Evolutionary conservation across 2,888 invertebrate species (phyloP).

Genomic region (Drosophila pegasa): DNA sequence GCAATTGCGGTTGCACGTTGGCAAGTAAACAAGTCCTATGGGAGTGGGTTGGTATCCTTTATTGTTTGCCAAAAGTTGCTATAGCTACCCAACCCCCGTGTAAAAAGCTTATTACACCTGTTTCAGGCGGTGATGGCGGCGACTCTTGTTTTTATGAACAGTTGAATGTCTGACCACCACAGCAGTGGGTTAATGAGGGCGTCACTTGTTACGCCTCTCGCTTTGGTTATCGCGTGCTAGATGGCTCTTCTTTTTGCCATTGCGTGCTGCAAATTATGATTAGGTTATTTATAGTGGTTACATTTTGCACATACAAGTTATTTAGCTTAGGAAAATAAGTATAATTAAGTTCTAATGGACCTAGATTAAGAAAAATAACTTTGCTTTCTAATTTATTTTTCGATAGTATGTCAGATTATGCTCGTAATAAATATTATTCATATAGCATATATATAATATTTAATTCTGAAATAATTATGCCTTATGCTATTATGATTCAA

Average conservation of each 20-base stretch:
- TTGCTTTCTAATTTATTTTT: background rate
- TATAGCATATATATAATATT: background rate
- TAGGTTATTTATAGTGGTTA: conserved; percentile 51
- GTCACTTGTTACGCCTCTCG: conserved; percentile 66
- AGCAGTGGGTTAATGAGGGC: conserved; percentile 33
- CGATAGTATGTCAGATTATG: background rate
- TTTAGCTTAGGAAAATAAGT: conserved; percentile 22
- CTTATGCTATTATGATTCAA: background rate
- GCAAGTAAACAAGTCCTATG: conserved; percentile 67
- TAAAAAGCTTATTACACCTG: conserved; percentile 47
- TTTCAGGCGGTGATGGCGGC: background rate
- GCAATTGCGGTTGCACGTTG: conserved; percentile 61
- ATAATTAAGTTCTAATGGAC: conserved; percentile 21
- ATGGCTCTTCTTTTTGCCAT: conserved; percentile 25
- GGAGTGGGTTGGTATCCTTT: conserved; percentile 33
- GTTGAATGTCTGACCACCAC: conserved; percentile 34
- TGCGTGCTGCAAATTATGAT: conserved; percentile 72
- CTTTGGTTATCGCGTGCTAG: conserved; percentile 38
- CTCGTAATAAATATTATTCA: background rate
- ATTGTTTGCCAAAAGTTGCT: conserved; percentile 77
- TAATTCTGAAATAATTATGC: background rate
- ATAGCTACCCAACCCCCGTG: conserved; percentile 80
- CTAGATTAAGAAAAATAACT: background rate
- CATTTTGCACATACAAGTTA: conserved; percentile 27
- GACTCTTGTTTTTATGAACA: conserved; percentile 11